Conservation (phyloP, 2,888 invertebrate genomes). For the Geotrupes spiniger region DNA sequence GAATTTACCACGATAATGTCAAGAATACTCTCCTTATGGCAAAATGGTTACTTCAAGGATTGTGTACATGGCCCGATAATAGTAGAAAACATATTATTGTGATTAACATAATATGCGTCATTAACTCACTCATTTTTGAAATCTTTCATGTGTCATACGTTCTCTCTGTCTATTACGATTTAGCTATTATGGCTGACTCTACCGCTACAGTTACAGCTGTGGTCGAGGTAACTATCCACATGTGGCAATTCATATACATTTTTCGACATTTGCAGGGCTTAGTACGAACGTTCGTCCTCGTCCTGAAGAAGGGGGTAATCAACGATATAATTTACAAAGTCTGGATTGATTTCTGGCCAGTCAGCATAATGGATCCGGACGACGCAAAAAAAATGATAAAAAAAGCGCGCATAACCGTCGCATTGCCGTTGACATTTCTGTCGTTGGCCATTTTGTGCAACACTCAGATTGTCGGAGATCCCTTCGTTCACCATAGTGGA, state of each 20-base stretch:
- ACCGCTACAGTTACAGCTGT: constrained; percentile 17
- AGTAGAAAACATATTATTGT: constrained; percentile 1
- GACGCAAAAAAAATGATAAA: not conserved
- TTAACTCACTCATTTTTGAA: constrained; percentile 16
- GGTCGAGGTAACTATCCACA: constrained; percentile 11
- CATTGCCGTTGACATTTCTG: not conserved
- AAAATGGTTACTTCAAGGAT: constrained; percentile 17
- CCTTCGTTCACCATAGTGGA: constrained; percentile 10
- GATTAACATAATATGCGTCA: constrained; percentile 13
- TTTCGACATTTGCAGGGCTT: constrained; percentile 9
- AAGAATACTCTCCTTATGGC: constrained; percentile 12
- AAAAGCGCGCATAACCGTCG: not conserved
- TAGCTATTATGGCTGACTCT: constrained; percentile 11
- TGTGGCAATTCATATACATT: not conserved
- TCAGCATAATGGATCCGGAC: not conserved
- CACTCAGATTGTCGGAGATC: constrained; percentile 11
- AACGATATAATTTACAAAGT: constrained; percentile 17
- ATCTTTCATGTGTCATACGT: constrained; percentile 15
- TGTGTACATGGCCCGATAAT: constrained; percentile 19
- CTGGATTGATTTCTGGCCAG: constrained; percentile 19
- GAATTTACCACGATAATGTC: constrained; percentile 9
- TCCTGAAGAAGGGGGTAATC: constrained; percentile 12
- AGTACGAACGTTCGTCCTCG: constrained; percentile 16
- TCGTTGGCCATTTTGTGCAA: constrained; percentile 3
- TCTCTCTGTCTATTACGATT: constrained; percentile 7